phyloP scores from a whole-genome alignment of 2,797 vertebrate genomes.

The Brachyalestes nurse region DNA sequence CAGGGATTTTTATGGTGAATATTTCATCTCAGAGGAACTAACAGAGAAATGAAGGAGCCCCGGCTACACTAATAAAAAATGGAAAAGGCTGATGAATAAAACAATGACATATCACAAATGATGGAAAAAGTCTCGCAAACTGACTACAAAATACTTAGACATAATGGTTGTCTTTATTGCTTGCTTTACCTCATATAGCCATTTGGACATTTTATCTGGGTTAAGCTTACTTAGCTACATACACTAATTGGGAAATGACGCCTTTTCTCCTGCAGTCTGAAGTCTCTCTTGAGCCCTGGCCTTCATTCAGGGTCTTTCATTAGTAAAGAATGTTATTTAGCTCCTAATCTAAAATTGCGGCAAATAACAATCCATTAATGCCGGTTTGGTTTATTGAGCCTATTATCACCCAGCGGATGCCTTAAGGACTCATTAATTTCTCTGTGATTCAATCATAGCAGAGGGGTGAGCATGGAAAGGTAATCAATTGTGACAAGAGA shows the following conservation, averaged over 20 bases:
- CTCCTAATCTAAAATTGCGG: background rate
- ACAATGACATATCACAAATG: background rate
- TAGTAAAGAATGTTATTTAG: background rate
- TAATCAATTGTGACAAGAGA: background rate
- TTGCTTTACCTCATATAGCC: background rate
- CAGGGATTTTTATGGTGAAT: background rate
- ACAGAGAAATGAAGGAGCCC: slow-evolving; percentile 1
- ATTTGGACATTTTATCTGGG: background rate
- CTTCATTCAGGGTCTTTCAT: background rate
- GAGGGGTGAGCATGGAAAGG: background rate
- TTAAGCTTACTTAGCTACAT: background rate
- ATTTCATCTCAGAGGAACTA: background rate
- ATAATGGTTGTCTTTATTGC: slow-evolving; percentile 5
- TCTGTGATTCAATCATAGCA: background rate
- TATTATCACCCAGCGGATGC: background rate
- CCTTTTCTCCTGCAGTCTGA: background rate
- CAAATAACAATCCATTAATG: slow-evolving; percentile 1
- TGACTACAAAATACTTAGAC: background rate
- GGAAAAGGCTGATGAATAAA: background rate
- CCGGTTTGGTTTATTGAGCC: background rate
- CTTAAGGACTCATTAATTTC: background rate
- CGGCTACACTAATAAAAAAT: background rate
- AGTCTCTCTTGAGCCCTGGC: background rate
- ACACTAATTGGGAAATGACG: background rate
- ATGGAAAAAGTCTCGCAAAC: background rate